Evolutionary conservation across 2,113 vertebrate genomes (phyloP).

Genomic region (Vireo altiloquus): DNA sequence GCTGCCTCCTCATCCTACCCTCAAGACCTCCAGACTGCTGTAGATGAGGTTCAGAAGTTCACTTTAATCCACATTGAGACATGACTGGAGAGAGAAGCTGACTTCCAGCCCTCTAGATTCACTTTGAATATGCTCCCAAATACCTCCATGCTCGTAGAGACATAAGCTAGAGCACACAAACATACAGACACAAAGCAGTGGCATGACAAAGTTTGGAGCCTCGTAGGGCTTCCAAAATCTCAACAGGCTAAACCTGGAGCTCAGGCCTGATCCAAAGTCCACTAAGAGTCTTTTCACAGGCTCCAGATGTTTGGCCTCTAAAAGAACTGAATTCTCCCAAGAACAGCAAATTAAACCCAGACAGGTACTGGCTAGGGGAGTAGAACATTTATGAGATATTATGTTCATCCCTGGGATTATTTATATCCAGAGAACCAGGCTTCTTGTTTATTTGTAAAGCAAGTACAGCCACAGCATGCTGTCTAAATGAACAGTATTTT

Average conservation of each 20-base stretch:
- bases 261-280: not conserved
- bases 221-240: not conserved
- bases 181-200: not conserved
- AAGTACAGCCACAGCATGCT: not conserved
- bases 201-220: not conserved
- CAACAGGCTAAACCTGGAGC: not conserved
- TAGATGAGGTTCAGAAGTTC: not conserved
- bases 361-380: not conserved
- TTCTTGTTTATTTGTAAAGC: not conserved
- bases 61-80: not conserved
- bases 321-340: not conserved
- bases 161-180: accelerated
- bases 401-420: not conserved
- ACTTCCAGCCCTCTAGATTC: not conserved
- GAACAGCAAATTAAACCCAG: not conserved
- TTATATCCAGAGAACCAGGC: not conserved
- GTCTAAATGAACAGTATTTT: not conserved
- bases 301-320: not conserved
- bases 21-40: not conserved
- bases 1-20: not conserved
- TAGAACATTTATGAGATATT: not conserved
- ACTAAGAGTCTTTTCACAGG: not conserved
- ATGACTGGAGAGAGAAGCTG: not conserved
- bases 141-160: not conserved
- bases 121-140: not conserved